These are phyloP conservation scores for Prochilodus magdalenae DNA, from an alignment of 2,113 vertebrate genomes.

Conservation along the genomic window DNA sequence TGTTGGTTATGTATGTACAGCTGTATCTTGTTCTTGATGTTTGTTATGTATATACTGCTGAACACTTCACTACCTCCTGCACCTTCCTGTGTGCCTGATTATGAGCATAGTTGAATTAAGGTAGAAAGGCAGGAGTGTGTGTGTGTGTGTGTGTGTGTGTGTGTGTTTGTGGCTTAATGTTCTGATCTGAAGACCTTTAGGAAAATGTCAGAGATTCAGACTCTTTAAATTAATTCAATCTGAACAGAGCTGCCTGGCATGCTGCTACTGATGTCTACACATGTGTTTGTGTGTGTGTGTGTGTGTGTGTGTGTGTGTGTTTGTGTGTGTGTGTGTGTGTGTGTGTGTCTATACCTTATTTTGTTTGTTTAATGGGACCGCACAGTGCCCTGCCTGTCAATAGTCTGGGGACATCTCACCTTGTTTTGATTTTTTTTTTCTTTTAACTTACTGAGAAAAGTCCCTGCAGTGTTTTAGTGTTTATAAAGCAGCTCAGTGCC, in stretches of 20 bases:
- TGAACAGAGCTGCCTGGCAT: constrained; percentile 62
- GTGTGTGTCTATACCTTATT: neutral
- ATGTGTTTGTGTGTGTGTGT: constrained; percentile 30
- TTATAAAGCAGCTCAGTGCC: no score
- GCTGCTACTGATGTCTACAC: neutral
- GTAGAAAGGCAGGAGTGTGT: neutral
- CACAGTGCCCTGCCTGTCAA: no score
- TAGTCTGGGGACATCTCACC: no score
- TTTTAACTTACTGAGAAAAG: no score
- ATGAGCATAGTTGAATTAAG: no score
- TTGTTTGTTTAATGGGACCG: neutral
- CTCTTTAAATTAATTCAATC: constrained; percentile 60
- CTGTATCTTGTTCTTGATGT: no score
- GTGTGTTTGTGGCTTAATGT: neutral
- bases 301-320: constrained; percentile 40
- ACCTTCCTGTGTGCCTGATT: no score
- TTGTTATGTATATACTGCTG: no score
- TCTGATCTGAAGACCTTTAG: constrained; percentile 67
- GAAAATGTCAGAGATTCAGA: constrained; percentile 72
- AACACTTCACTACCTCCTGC: no score
- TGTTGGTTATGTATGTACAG: no score
- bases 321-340: constrained; percentile 19
- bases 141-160: constrained; percentile 18
- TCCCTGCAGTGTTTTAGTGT: no score
- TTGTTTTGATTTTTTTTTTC: no score